A percentile compares a stretch with the other conserved stretches of the same genome.
Conservation (phyloP, 2,888 invertebrate species). For the Acrocyrtus sp. region DNA sequence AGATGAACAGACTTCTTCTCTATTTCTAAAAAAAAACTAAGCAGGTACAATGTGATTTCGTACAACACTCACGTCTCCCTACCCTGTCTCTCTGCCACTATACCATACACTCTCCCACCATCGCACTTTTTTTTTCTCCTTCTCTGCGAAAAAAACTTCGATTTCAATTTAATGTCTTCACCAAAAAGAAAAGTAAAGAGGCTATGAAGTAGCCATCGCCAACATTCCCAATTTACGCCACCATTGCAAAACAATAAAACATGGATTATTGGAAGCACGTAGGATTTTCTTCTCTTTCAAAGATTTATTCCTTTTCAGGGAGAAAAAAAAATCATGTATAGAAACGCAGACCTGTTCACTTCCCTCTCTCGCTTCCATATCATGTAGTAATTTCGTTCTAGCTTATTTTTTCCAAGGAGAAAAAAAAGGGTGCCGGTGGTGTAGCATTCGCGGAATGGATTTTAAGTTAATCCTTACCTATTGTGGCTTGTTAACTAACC, state of each 20-base stretch:
- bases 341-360: conserved; percentile 5
- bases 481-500: conserved; percentile 44
- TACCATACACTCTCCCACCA: conserved; percentile 5
- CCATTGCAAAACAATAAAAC: conserved; percentile 53
- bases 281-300: conserved; percentile 17
- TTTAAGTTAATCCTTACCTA: conserved; percentile 31
- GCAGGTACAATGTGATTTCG: conserved; percentile 13
- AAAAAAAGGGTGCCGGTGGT: neutral
- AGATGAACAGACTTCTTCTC: neutral
- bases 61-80: conserved; percentile 44
- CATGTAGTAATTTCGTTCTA: neutral
- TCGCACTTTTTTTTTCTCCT: neutral
- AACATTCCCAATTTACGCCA: conserved; percentile 47
- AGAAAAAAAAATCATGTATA: conserved; percentile 17
- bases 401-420: neutral
- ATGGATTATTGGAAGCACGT: conserved; percentile 55
- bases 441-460: conserved; percentile 12
- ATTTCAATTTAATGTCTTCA: conserved; percentile 55
- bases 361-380: neutral
- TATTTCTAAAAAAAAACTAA: neutral
- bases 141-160: conserved; percentile 28
- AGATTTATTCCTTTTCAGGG: conserved; percentile 36
- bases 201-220: conserved; percentile 25
- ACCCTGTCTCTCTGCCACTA: too few species aligned
- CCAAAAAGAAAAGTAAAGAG: conserved; percentile 26